Evolutionary conservation across 2,113 vertebrate species (phyloP).

Genomic region (Formicarius rufipectus): DNA sequence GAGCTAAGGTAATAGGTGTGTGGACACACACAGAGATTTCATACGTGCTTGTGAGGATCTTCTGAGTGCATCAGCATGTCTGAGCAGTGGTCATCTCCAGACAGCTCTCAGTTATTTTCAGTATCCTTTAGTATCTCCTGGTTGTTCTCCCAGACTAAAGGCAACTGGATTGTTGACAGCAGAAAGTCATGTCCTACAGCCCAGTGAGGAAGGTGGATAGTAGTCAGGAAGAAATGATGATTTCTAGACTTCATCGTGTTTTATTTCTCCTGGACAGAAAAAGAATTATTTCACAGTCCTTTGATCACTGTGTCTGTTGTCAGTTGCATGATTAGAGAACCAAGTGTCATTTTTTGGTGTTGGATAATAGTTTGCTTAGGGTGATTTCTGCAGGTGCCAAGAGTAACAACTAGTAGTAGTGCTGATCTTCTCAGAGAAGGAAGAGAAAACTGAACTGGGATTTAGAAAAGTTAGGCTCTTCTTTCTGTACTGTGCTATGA

Average conservation of each 20-base stretch:
- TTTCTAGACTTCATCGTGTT: not conserved
- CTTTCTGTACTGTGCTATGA: not conserved
- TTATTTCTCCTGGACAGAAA: not conserved
- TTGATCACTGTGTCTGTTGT: not conserved
- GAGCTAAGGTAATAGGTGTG: not conserved
- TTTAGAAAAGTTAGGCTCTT: not conserved
- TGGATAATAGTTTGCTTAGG: not conserved
- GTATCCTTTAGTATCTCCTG: not conserved
- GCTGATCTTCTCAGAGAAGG: not conserved
- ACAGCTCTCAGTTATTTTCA: not conserved
- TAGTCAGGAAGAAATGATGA: accelerated
- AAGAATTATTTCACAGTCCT: not conserved
- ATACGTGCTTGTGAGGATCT: not conserved
- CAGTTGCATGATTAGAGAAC: not conserved
- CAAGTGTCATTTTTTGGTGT: not conserved
- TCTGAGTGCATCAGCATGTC: not conserved
- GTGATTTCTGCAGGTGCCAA: not conserved
- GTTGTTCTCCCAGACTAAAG: not conserved
- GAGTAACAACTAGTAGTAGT: not conserved
- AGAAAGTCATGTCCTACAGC: not conserved
- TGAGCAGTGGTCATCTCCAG: not conserved
- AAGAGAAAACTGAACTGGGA: not conserved
- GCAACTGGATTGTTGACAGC: not conserved
- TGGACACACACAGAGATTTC: not conserved
- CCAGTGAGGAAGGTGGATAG: not conserved